Evolutionary conservation across 2,888 invertebrate species (phyloP).

Genomic region (Caenorhabditis afra): DNA sequence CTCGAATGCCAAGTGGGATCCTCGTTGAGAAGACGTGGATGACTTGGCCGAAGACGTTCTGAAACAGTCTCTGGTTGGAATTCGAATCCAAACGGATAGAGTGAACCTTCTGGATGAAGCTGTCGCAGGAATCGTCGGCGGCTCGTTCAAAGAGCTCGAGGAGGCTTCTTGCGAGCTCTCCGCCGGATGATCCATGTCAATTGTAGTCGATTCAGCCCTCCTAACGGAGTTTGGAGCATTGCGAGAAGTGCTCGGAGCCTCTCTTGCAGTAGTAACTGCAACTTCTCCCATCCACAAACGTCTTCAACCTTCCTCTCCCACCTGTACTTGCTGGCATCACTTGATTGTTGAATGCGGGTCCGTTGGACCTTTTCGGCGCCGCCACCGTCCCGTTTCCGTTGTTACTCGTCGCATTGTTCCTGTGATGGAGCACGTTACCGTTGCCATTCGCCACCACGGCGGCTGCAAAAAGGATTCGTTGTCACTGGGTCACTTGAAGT

Average conservation of each 20-base stretch:
- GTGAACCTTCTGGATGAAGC: slow-evolving; percentile 17
- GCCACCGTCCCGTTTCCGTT: slow-evolving; percentile 33
- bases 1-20: neutral
- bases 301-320: neutral
- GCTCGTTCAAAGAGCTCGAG: neutral
- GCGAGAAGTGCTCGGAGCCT: slow-evolving; percentile 18
- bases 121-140: slow-evolving; percentile 17
- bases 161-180: neutral
- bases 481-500: neutral
- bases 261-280: slow-evolving; percentile 26
- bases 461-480: slow-evolving; percentile 1
- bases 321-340: slow-evolving; percentile 41
- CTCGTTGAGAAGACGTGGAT: slow-evolving; percentile 13
- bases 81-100: neutral
- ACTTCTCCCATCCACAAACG: too few species aligned
- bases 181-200: slow-evolving; percentile 42
- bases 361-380: slow-evolving; percentile 29
- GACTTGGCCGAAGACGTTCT: slow-evolving; percentile 33
- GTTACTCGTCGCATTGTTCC: slow-evolving; percentile 23
- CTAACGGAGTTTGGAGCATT: slow-evolving; percentile 22
- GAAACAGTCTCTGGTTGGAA: neutral
- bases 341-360: slow-evolving; percentile 48
- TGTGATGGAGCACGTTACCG: slow-evolving; percentile 48
- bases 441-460: slow-evolving; percentile 33
- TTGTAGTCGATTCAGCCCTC: slow-evolving; percentile 35